phyloP scores from a whole-genome alignment of 2,113 vertebrate species.

The human (Homo sapiens) region GRCh38 chr17:70662501-70663000 shows the following conservation, averaged over 20 bases:
- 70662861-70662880: neutral
- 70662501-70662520: neutral
- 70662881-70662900: neutral
- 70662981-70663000: neutral
- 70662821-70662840: neutral
- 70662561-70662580: neutral
- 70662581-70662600: slow-evolving; percentile 16
- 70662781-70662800: neutral
- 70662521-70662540: neutral
- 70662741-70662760: neutral
- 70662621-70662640: neutral
- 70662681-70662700: neutral
- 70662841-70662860: neutral
- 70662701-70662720: neutral
- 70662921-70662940: neutral
- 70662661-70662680: neutral
- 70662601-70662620: neutral
- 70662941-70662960: neutral
- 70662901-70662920: neutral
- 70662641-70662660: neutral
- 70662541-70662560: neutral
- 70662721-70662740: neutral
- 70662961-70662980: neutral
- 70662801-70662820: neutral
- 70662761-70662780: neutral